Evolutionary conservation across 2,888 invertebrate genomes (phyloP), one percentile per base, ranked within the genome.

Genomic region (Mimas tiliae): DNA sequence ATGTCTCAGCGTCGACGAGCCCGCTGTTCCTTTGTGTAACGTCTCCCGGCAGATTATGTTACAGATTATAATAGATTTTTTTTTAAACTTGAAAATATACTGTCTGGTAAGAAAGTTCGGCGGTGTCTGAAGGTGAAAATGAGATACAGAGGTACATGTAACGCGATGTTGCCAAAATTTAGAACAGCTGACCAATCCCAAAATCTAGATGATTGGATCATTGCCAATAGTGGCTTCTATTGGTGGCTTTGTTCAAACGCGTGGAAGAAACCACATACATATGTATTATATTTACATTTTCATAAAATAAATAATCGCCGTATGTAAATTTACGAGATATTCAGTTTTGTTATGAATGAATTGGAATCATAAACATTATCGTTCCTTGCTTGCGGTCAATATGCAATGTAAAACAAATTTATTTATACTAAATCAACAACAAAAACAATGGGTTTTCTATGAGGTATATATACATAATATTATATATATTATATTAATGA

Each of bases 51-150:
- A 69, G 74, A 78, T 81, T 74, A 65, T 67, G 70, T 77, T 81
- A 74, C 79, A 72, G 67, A 68, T 63, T 64, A 55, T 52, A 38
- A 52, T 63, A 48, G 38, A 51, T 50, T 52, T 53, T 68, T 58
- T 34, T 62, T 67, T 67, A 65, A 68, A 47, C 62, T 67, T 67
- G 69, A 68, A 71, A 69, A 75, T 77, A 64, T 70, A 75, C 79
- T 81, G 67, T 72, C 73, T 76, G 65, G 55, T 67, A 67, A 72
- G 77, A 80, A 77, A 81, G 77, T 76, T 76, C 70, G 76, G 74
- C 72, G 75, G 79, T 78, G 80, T 87, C 84, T 90, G 88, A 88
- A 89, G 88, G 88, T 90, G 87, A 88, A 88, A 87, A 88, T 74
- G 84, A 85, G 80, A 87, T 84, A 86, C 85, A 81, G 82, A 83